Conservation (phyloP, 2,113 vertebrate species). For the Catharus fuscescens region DNA sequence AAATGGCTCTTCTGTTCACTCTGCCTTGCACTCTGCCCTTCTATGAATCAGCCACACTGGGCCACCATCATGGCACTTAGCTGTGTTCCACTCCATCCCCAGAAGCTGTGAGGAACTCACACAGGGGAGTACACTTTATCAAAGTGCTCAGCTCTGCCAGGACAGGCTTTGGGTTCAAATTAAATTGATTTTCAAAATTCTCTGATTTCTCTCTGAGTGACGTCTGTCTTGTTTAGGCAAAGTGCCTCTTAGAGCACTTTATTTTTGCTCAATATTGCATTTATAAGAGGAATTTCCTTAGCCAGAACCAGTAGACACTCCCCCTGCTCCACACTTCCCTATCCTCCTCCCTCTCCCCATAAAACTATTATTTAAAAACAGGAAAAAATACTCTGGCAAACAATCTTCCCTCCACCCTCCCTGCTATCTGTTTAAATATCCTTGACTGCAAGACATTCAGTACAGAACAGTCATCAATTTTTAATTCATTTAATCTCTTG, state of each 20-base stretch:
- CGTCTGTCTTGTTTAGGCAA: not conserved
- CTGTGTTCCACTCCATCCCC: not conserved
- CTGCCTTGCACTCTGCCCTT: not conserved
- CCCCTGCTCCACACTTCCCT: not conserved
- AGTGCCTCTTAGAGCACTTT: not conserved
- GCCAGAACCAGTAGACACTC: not conserved
- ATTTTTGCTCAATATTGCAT: not conserved
- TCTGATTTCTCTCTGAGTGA: not conserved
- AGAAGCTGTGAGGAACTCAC: not conserved
- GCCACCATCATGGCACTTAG: not conserved
- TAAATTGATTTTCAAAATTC: not conserved
- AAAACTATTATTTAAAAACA: conserved; percentile 56
- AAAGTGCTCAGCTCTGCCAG: not conserved
- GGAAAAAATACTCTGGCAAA: conserved; percentile 16
- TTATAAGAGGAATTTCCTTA: conserved; percentile 11
- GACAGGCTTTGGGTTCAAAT: not conserved
- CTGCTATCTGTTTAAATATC: conserved; percentile 73
- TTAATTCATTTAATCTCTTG: conserved; percentile 77
- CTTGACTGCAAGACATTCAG: conserved; percentile 71
- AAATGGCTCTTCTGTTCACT: not conserved
- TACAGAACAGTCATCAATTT: conserved; percentile 76
- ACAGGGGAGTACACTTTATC: not conserved
- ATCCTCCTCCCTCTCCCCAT: not conserved
- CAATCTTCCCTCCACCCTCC: not conserved
- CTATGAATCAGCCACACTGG: not conserved